Conservation (phyloP, 30 jellyfish, hydroid and myxozoan species). For the Aurelia sp. region DNA sequence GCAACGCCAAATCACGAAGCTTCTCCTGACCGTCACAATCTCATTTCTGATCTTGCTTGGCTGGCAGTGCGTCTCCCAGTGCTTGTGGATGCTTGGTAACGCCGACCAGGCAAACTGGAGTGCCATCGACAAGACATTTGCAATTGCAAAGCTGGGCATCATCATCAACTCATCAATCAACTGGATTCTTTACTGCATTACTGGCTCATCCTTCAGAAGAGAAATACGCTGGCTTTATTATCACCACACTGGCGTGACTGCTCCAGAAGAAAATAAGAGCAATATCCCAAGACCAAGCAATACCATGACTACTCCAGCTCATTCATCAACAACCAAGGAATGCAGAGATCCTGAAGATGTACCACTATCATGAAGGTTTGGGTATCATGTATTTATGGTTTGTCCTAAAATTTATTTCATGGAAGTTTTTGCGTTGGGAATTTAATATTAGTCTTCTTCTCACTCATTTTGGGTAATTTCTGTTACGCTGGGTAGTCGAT, state of each 20-base stretch:
- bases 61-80: slow-evolving; percentile 88
- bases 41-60: slow-evolving; percentile 76
- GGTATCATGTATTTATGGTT: too few relatives aligned
- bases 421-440: too few relatives aligned
- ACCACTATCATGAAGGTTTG: too few relatives aligned
- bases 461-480: too few relatives aligned
- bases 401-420: too few relatives aligned
- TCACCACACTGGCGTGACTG: not conserved
- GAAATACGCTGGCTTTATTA: slow-evolving; percentile 28
- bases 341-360: too few relatives aligned
- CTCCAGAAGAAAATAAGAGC: slow-evolving; percentile 5
- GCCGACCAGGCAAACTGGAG: slow-evolving; percentile 16
- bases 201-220: slow-evolving; percentile 62
- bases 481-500: too few relatives aligned
- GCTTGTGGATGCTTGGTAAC: slow-evolving; percentile 77
- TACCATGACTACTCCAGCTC: too few relatives aligned
- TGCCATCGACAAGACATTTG: slow-evolving; percentile 48
- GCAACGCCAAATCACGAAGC: slow-evolving; percentile 75
- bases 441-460: too few relatives aligned
- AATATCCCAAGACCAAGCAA: too few relatives aligned
- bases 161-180: slow-evolving; percentile 71
- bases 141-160: slow-evolving; percentile 73
- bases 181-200: slow-evolving; percentile 61
- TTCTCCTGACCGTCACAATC: slow-evolving; percentile 70
- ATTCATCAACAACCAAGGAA: too few relatives aligned